Evolutionary conservation across 2,113 vertebrate species (phyloP), one percentile per base, ranked within the genome.

Genomic region (Urocynchramus pylzowi): DNA sequence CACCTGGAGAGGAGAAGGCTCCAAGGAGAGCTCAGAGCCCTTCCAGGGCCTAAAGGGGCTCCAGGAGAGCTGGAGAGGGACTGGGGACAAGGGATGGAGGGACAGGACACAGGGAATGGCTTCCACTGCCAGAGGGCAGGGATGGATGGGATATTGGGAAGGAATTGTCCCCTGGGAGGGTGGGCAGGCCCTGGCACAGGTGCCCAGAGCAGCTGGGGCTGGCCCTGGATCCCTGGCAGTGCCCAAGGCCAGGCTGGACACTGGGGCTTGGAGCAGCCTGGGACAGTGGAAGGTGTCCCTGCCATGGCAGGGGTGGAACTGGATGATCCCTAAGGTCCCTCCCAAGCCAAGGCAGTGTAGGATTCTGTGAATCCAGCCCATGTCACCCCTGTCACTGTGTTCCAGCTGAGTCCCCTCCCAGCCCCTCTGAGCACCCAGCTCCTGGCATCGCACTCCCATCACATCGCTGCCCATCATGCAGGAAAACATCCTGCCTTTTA

Each of bases 41-140:
- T 60, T 0, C 0, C 69, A 68, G 53, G 1, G 45, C 39, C 53
- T 35, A 0, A 75, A 75, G 53, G 23, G 28, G 53, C 69, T 75
- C 69, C 53, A 68, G 33, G 37, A 67, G 87, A 82, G 60, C 33
- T 60, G 61, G 2, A 53, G 78, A 67, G 23, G 30, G 57, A 49
- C 57, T 49, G 1, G n/a, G 41, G 85, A 79, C 65, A 82, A 21
- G 77, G 45, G 0, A 2, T 24, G 23, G 45, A 82, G 28, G 33
- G 33, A 59, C 69, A 82, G 45, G 52, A 59, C 60, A 24, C 3
- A 5, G 50, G 35, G 52, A 88, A 59, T 65, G 68, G 44, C n/a
- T 80, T 8, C 41, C 42, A 49, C 1, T 71, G 75, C 30, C 85
- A 88, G 35, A 71, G 57, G 50, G 42, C 41, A 88, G 67, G 31